Evolutionary conservation across 2,797 vertebrate genomes (phyloP).

Genomic region (Sebastes cheni): DNA sequence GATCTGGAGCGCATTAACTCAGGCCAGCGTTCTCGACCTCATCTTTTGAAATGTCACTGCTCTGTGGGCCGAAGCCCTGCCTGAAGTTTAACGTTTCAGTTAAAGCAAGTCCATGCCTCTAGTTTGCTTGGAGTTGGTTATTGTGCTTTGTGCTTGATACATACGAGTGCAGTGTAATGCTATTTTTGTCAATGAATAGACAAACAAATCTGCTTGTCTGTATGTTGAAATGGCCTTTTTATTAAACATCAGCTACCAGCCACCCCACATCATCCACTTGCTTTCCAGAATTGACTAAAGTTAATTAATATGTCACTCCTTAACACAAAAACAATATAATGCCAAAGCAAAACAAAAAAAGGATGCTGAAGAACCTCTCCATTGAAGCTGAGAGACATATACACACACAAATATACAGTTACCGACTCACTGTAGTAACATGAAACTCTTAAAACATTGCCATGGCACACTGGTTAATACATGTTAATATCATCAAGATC

Average conservation of each 20-base stretch:
- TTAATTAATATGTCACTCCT: background rate
- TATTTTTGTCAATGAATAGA: background rate
- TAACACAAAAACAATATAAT: background rate
- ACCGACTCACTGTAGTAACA: background rate
- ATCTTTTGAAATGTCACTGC: slow-evolving; percentile 54
- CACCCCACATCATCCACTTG: background rate
- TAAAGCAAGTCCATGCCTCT: background rate
- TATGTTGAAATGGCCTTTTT: background rate
- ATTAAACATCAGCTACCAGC: background rate
- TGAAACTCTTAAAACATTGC: background rate
- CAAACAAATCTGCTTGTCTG: background rate
- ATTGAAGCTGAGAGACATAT: background rate
- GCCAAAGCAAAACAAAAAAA: background rate
- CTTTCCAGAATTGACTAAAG: background rate
- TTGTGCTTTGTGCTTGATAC: background rate
- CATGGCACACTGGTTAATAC: background rate
- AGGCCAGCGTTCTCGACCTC: slow-evolving; percentile 19
- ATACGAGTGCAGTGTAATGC: background rate
- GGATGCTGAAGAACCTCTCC: background rate
- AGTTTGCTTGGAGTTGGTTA: background rate
- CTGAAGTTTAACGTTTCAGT: background rate
- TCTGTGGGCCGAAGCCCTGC: background rate
- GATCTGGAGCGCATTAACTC: slow-evolving; percentile 19
- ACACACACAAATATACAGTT: background rate
- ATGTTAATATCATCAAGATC: background rate